Evolutionary conservation across 2,888 invertebrate genomes (phyloP).

Genomic region (Leptopilina syphax): DNA sequence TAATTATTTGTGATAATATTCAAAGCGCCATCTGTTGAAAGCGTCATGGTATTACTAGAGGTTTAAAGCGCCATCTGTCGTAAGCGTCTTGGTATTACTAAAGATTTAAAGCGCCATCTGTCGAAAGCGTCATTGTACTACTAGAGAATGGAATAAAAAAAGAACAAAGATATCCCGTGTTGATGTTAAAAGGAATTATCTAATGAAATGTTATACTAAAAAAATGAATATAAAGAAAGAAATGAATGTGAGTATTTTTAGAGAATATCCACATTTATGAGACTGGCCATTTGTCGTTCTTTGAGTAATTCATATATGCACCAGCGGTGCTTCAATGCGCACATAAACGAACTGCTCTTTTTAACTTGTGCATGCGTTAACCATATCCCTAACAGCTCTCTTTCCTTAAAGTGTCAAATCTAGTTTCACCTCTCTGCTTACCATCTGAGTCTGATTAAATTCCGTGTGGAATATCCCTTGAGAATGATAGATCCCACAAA

Average conservation of each 20-base stretch:
- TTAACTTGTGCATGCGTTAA: neutral
- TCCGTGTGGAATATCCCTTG: constrained; percentile 1
- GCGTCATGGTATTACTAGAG: neutral
- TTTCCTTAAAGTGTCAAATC: constrained; percentile 13
- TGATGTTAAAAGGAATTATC: neutral
- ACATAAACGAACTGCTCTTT: constrained; percentile 26
- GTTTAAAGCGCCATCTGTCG: neutral
- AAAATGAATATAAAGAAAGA: neutral
- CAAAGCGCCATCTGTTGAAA: too few species aligned
- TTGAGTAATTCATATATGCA: constrained; percentile 50
- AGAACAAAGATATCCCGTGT: too few species aligned
- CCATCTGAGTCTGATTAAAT: constrained; percentile 30
- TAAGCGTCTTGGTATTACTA: neutral
- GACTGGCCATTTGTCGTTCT: constrained; percentile 52
- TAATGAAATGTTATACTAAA: neutral
- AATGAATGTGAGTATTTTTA: neutral
- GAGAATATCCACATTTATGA: constrained; percentile 37
- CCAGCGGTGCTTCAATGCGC: constrained; percentile 9
- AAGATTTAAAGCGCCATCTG: neutral
- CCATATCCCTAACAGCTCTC: neutral
- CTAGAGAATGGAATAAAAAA: neutral
- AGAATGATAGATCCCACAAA: neutral
- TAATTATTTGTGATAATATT: too few species aligned
- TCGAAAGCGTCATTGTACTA: neutral
- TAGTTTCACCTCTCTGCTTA: constrained; percentile 20